Percentiles rank a stretch among this genome's conserved stretches.
These are phyloP conservation scores for Eilema caniola DNA, from an alignment of 2,888 invertebrate species.

Conservation along the genomic window DNA sequence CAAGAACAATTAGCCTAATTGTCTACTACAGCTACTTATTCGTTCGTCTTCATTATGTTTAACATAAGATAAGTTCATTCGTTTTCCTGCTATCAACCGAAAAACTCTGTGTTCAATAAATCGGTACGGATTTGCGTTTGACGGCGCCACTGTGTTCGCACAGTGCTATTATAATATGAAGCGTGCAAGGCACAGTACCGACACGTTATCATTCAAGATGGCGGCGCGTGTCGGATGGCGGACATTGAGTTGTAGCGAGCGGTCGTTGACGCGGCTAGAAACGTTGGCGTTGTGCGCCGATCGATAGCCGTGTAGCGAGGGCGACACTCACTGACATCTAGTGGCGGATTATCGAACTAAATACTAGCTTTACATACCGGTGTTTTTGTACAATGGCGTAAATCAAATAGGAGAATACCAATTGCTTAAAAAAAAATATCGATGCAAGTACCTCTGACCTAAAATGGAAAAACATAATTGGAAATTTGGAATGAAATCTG, in stretches of 20 bases:
- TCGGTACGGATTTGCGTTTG: conserved; percentile 28
- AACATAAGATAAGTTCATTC: neutral
- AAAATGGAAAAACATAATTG: neutral
- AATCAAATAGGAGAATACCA: neutral
- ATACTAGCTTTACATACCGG: conserved; percentile 19
- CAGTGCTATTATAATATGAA: conserved; percentile 31
- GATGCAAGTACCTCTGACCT: neutral
- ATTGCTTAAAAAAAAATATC: too few species aligned
- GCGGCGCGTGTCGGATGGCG: conserved; percentile 57
- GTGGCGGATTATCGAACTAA: conserved; percentile 31
- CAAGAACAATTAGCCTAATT: neutral
- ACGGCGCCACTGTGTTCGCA: conserved; percentile 42
- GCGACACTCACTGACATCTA: conserved; percentile 72
- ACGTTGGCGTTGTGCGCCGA: conserved; percentile 59
- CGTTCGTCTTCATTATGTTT: neutral
- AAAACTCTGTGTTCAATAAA: conserved; percentile 36
- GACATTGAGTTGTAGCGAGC: conserved; percentile 58
- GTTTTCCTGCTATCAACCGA: conserved; percentile 31
- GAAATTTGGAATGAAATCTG: neutral
- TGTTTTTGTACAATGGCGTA: neutral
- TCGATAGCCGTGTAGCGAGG: conserved; percentile 59
- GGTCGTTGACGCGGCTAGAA: conserved; percentile 79
- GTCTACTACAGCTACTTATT: neutral
- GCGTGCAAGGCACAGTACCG: conserved; percentile 54
- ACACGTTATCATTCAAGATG: conserved; percentile 77